Evolutionary conservation across 2,113 vertebrate genomes (phyloP), one percentile per base, ranked within the genome.

Genomic region (Myotis yumanensis): DNA sequence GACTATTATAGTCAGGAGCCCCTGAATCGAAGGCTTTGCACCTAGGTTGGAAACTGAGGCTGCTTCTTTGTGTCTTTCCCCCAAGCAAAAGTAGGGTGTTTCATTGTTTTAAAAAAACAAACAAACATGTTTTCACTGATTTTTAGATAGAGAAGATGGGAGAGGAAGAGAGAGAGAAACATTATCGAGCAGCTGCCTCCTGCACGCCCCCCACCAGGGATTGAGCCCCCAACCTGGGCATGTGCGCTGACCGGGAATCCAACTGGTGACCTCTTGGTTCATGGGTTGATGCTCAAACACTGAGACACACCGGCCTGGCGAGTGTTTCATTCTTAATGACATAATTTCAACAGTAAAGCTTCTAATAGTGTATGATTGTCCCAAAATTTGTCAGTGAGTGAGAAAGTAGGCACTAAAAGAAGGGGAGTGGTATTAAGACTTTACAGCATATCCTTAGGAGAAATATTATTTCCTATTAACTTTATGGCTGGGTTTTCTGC

Each of bases 381-480:
- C 51, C 51, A 46, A 48, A 77, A 69, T 51, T 80, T 81, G 84
- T 80, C 46, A 91, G 32, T 73, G 54, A 83, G 20, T 54, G 62
- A 64, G 28, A 93, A 89, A 91, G 25, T 25, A 95, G 77, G 46
- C 35, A 71, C n/a, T 77, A 68, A 85, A 37, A 91, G 52, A 46
- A 22, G 4, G 11, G 9, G n/a, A 20, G 10, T 64, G n/a, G 40
- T 66, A 14, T 89, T 86, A 90, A 90, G 3, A 77, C n/a, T 90
- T 77, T 62, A 77, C 11, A 69, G 37, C 23, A 20, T 80, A 59
- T 68, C 15, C 86, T 43, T 77, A 69, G 32, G 35, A 69, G 18
- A 80, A 59, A 59, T 59, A 76, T 35, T 84, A 75, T 69, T 81
- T 85, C 75, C 85, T 48, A 3, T 80, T 89, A 82, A 77, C 32